Conservation (phyloP, 35 echinoderm and acorn worm species). For the Ptychodera flava region DNA sequence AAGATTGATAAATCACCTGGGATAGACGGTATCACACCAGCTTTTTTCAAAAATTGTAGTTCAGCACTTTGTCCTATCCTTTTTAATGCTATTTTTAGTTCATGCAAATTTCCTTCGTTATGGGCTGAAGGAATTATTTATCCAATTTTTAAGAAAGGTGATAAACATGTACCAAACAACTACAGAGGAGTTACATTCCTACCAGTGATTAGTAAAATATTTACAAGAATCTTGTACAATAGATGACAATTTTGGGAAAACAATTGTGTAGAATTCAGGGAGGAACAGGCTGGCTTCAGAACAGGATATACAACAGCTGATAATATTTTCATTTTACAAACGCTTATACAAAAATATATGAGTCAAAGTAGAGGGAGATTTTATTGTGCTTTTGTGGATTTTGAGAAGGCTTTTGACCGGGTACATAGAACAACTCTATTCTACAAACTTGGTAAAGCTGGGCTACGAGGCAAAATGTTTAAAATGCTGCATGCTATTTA, state of each 20-base stretch:
- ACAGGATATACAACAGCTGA: background rate
- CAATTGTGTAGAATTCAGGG: background rate
- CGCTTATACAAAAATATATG: background rate
- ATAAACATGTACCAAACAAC: background rate
- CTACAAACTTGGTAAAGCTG: background rate
- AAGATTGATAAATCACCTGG: background rate
- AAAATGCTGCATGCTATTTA: background rate
- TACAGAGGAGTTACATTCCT: background rate
- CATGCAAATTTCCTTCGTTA: background rate
- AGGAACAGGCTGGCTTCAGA: background rate
- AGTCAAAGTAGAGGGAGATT: background rate
- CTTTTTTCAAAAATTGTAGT: conserved; percentile 2
- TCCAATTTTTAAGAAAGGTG: background rate
- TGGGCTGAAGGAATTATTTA: background rate
- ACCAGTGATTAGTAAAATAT: background rate
- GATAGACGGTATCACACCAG: background rate
- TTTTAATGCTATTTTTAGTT: conserved; percentile 1
- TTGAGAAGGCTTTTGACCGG: no score
- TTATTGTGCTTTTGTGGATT: background rate
- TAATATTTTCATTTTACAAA: background rate
- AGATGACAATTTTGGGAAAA: background rate
- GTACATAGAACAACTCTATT: background rate
- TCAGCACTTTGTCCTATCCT: background rate
- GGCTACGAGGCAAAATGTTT: background rate
- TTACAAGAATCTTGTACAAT: background rate